These are phyloP conservation scores for Pavo muticus DNA, from an alignment of 2,113 vertebrate species.

Conservation along the genomic window DNA sequence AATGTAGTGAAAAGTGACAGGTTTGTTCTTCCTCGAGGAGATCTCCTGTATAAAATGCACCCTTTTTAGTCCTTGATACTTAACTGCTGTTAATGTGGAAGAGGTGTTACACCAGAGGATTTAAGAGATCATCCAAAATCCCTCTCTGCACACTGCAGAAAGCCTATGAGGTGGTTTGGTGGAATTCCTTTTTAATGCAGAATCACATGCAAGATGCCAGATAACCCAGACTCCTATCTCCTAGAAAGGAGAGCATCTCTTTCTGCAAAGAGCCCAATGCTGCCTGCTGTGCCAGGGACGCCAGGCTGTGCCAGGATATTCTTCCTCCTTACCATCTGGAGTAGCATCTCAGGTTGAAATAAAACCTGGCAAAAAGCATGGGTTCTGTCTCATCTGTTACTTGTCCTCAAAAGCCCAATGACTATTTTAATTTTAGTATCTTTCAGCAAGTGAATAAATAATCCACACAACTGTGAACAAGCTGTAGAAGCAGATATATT, in stretches of 20 bases:
- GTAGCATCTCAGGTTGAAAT: neutral
- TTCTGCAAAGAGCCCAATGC: neutral
- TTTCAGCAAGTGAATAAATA: neutral
- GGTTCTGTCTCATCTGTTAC: neutral
- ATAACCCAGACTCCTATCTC: neutral
- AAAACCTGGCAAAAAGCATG: neutral
- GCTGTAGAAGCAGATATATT: neutral
- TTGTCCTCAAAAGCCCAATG: neutral
- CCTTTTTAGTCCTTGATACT: neutral
- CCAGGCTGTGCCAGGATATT: constrained; percentile 24
- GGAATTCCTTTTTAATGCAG: neutral
- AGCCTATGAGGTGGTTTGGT: neutral
- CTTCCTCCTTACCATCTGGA: constrained; percentile 38
- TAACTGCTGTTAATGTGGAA: neutral
- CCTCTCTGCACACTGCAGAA: fast-evolving
- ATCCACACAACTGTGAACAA: neutral
- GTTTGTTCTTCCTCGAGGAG: neutral
- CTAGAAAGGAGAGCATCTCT: neutral
- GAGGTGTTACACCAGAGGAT: neutral
- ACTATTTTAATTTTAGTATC: neutral
- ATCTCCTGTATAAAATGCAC: neutral
- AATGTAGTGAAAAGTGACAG: neutral
- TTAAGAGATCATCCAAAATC: neutral
- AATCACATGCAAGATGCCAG: neutral
- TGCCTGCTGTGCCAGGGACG: constrained; percentile 15